Evolutionary conservation across 2,113 vertebrate species (phyloP), one percentile per base, ranked within the genome.

Genomic region (Euleptes europaea): DNA sequence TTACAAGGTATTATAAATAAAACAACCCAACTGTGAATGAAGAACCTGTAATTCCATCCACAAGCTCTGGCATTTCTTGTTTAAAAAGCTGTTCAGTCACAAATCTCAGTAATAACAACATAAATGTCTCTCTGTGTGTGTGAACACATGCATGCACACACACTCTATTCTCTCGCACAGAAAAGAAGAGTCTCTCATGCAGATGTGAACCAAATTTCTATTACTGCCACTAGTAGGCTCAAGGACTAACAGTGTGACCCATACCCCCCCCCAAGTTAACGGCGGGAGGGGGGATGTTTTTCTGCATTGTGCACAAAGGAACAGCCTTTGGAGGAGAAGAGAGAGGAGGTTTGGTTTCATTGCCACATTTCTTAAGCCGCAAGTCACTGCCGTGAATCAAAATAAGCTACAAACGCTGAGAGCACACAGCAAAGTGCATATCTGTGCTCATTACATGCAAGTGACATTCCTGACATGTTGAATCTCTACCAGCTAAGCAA

Each of bases 51-150:
- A 49, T 44, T 38, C 90, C 91, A 28, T 0, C 73, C 28, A 40
- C 67, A 85, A 76, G 72, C 85, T 66, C 72, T 0, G 82, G 81
- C 11, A 1, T 42, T 90, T 85, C 21, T 82, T 80, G 91, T 84
- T 72, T 80, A 85, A 78, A 83, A 86, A 42, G 57, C 69, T 60
- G 90, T 84, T 87, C 19, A 81, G 77, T 82, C 86, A 88, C 90
- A 89, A 88, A 91, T 82, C 88, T 75, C 28, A 1, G 33, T 47
- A 49, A 76, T 84, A 85, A 90, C 57, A 60, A 60, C 57, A 60
- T 60, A 88, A 87, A 33, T 57, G 51, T 35, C 71, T 49, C 10
- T 5, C 4, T 7, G 42, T 49, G 63, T 28, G n/a, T 10, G 14
- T 12, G 44, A 8, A 51, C 4, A 51, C 4, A 2, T 17, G 7